These are phyloP conservation scores for Autographa gamma DNA, from an alignment of 2,888 invertebrate species.

Conservation along the genomic window DNA sequence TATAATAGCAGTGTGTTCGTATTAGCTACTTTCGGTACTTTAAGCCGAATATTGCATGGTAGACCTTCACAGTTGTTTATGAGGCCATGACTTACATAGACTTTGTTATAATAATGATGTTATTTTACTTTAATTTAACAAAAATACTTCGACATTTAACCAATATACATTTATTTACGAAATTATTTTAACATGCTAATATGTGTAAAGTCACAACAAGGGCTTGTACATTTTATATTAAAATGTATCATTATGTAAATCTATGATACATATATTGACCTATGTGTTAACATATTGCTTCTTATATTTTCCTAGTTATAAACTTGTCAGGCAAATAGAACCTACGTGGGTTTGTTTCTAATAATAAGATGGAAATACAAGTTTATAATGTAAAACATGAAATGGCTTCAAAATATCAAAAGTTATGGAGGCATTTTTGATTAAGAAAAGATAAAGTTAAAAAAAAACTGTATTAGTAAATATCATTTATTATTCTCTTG, in stretches of 20 bases:
- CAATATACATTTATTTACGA: too few relatives aligned
- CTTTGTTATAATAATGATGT: too few relatives aligned
- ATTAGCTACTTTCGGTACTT: neutral
- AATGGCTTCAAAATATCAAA: too few relatives aligned
- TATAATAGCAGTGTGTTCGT: neutral
- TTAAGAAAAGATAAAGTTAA: too few relatives aligned
- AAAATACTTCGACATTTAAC: too few relatives aligned
- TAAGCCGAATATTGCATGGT: neutral
- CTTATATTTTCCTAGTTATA: neutral
- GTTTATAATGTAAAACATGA: neutral
- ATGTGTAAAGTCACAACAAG: neutral
- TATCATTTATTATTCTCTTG: too few relatives aligned
- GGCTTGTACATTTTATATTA: neutral
- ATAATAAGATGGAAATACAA: neutral
- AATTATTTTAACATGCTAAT: too few relatives aligned
- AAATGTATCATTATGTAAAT: neutral
- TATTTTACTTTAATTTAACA: too few relatives aligned
- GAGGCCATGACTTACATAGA: too few relatives aligned
- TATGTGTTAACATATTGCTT: neutral
- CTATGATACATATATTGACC: constrained; percentile 4
- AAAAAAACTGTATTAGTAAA: too few relatives aligned
- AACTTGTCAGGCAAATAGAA: neutral
- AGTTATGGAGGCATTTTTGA: too few relatives aligned
- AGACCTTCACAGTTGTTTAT: neutral
- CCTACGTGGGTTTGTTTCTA: neutral